Evolutionary conservation across 1,140 invertebrate genomes (phyloP).

Genomic region (Belonocnema kinseyi): DNA sequence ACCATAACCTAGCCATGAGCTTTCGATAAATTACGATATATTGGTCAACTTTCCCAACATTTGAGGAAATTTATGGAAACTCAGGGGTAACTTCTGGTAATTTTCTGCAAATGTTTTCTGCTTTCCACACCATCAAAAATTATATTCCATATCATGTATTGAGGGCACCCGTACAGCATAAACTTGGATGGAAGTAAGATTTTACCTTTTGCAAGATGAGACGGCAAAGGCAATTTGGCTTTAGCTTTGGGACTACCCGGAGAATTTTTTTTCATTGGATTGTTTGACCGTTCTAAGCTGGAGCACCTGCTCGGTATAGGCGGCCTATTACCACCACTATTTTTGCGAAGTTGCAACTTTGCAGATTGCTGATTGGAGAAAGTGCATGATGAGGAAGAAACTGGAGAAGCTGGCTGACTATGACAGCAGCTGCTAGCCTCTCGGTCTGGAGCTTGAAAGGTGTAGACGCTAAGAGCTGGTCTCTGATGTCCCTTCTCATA

Average conservation of each 20-base stretch:
- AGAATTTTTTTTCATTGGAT: slow-evolving; percentile 80
- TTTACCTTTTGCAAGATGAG: slow-evolving; percentile 84
- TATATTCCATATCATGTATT: too few relatives aligned
- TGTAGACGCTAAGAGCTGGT: slow-evolving; percentile 91
- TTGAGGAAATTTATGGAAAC: too few relatives aligned
- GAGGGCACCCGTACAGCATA: too few relatives aligned
- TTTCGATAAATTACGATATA: too few relatives aligned
- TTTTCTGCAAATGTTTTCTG: too few relatives aligned
- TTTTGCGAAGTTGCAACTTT: slow-evolving; percentile 68
- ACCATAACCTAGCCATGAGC: too few relatives aligned
- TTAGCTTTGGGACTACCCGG: slow-evolving; percentile 77
- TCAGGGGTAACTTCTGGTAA: too few relatives aligned
- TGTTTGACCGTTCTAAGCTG: slow-evolving; percentile 84
- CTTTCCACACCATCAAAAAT: too few relatives aligned
- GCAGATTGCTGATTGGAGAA: slow-evolving; percentile 63
- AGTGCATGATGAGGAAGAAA: slow-evolving; percentile 71
- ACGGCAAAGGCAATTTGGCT: slow-evolving; percentile 82
- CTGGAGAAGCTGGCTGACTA: slow-evolving; percentile 79
- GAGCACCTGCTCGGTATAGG: slow-evolving; percentile 82
- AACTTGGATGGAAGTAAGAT: background rate
- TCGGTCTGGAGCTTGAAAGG: slow-evolving; percentile 86
- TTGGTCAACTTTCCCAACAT: too few relatives aligned
- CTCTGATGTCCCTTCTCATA: slow-evolving; percentile 89
- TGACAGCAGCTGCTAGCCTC: slow-evolving; percentile 67
- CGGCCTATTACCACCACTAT: slow-evolving; percentile 65